Conservation (phyloP, 2,797 vertebrate genomes). For the Xiphorhynchus erythropygius region DNA sequence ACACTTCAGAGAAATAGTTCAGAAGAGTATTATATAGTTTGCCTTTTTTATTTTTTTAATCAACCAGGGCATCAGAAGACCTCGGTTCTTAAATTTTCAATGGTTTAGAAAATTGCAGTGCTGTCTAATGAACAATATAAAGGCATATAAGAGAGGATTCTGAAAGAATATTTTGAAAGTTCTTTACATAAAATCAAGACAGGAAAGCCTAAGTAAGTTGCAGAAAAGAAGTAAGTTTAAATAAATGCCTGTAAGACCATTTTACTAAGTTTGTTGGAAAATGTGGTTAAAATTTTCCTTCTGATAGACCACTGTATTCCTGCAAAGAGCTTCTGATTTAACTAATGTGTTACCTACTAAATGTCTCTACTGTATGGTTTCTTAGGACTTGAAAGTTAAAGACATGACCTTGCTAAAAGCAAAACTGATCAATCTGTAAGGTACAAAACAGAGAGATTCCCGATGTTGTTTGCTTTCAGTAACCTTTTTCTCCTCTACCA, state of each 20-base stretch:
- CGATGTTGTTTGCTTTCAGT: rapidly evolving
- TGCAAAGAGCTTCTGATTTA: not conserved
- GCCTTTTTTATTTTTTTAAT: not conserved
- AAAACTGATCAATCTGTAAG: not conserved
- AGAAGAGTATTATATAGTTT: not conserved
- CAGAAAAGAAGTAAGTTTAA: not conserved
- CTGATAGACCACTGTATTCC: not conserved
- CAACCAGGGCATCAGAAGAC: not conserved
- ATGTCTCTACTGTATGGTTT: not conserved
- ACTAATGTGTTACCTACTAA: not conserved
- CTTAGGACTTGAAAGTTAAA: not conserved
- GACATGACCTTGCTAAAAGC: not conserved
- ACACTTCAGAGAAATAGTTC: not conserved
- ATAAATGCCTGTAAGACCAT: not conserved
- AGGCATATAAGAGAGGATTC: not conserved
- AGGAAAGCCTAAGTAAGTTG: not conserved
- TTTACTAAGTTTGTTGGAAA: not conserved
- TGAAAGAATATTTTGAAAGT: not conserved
- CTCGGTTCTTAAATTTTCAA: not conserved
- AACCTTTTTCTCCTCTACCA: not conserved
- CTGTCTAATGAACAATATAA: not conserved
- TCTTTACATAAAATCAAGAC: not conserved
- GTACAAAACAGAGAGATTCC: not conserved
- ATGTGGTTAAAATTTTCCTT: not conserved
- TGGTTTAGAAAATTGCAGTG: not conserved